A percentile compares a stretch with the other conserved stretches of the same genome.
Conservation (phyloP, 1,140 invertebrate genomes). For the Halyomorpha halys region DNA sequence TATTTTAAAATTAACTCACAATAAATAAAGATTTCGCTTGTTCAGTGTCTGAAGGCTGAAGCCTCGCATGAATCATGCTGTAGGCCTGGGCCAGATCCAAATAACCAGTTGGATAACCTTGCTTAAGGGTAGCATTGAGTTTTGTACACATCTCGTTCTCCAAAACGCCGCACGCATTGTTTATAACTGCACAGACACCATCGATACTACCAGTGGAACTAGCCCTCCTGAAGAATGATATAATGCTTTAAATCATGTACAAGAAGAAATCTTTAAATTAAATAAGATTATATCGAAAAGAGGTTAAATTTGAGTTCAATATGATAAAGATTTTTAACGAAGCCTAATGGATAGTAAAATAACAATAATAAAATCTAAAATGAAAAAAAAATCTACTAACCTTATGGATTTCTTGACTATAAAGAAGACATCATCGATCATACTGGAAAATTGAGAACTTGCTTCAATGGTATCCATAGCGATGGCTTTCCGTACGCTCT, state of each 20-base stretch:
- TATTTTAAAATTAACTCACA: constrained; percentile 39
- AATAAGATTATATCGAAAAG: no score
- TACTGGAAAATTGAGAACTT: constrained; percentile 71
- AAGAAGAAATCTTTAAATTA: no score
- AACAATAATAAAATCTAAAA: no score
- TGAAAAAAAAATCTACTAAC: constrained; percentile 46
- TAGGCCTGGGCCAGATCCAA: constrained; percentile 70
- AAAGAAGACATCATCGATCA: constrained; percentile 97
- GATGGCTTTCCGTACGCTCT: constrained; percentile 90
- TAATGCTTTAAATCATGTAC: no score
- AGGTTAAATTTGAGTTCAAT: no score
- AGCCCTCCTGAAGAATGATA: constrained; percentile 52
- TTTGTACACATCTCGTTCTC: constrained; percentile 77
- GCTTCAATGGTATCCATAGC: constrained; percentile 60
- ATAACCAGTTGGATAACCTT: constrained; percentile 79
- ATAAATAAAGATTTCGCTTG: constrained; percentile 58
- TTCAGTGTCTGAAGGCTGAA: constrained; percentile 72
- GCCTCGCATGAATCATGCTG: constrained; percentile 66
- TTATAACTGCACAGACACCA: constrained; percentile 92
- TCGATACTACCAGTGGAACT: constrained; percentile 85
- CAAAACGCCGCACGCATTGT: constrained; percentile 79
- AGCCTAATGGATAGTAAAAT: no score
- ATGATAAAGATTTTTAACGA: no score
- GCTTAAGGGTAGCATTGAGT: constrained; percentile 61
- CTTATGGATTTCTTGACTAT: constrained; percentile 92